A percentile compares a stretch with the other conserved stretches of the same genome.
These are phyloP conservation scores for Drosophila sordidula DNA, from an alignment of 2,888 invertebrate genomes.

Conservation along the genomic window DNA sequence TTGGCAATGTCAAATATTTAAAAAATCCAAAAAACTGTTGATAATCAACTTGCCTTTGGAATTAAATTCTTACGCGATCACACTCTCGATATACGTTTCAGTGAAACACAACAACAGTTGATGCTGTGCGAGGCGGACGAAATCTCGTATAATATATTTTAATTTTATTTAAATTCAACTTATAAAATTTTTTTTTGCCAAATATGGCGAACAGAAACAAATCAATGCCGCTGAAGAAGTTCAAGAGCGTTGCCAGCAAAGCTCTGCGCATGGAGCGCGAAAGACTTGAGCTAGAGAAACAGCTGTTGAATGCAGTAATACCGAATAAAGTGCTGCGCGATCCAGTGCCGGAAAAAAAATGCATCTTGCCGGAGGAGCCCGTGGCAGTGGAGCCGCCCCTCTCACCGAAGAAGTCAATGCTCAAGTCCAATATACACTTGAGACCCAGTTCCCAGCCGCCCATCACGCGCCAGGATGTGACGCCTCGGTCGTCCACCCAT, in stretches of 20 bases:
- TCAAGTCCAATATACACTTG: not conserved
- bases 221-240: slow-evolving; percentile 1
- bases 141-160: not conserved
- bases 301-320: not conserved
- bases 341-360: not conserved
- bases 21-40: not conserved
- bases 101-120: not conserved
- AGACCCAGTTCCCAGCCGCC: slow-evolving; percentile 1
- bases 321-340: not conserved
- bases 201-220: slow-evolving; percentile 2
- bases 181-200: too few species aligned
- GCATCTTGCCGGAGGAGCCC: not conserved
- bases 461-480: not conserved
- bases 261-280: not conserved
- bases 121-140: not conserved
- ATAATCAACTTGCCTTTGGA: not conserved
- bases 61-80: not conserved
- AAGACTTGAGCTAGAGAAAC: not conserved
- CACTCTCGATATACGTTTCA: too few species aligned
- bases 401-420: not conserved
- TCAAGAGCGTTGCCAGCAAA: not conserved
- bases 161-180: not conserved
- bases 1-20: not conserved
- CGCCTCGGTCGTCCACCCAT: too few species aligned
- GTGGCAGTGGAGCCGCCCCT: not conserved